Conservation (phyloP, 2,113 vertebrate species). For the Bombycilla garrulus region DNA sequence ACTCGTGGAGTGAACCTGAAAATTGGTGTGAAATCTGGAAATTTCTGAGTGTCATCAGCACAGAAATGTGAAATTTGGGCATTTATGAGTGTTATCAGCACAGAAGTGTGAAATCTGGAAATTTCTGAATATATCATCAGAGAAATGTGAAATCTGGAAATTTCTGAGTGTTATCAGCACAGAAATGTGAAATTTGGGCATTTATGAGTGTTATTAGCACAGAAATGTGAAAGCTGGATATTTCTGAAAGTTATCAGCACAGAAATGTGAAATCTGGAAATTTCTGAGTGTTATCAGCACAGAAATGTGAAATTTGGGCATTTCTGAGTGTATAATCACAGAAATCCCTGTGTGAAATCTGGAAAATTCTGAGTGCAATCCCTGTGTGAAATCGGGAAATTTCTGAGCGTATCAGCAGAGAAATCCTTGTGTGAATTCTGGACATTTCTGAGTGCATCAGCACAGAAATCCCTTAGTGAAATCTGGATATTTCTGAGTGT, state of each 20-base stretch:
- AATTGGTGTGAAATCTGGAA: background rate
- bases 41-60: background rate
- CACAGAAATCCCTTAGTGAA: background rate
- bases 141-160: background rate
- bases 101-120: background rate
- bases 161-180: background rate
- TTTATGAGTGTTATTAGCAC: background rate
- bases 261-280: background rate
- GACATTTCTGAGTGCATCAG: fast-evolving
- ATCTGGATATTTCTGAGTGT: fast-evolving
- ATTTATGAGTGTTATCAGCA: background rate
- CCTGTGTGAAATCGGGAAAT: background rate
- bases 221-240: background rate
- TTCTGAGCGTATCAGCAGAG: fast-evolving
- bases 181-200: background rate
- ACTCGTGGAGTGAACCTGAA: background rate
- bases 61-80: background rate
- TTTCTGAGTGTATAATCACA: background rate
- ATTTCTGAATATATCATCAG: background rate
- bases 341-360: too few species aligned
- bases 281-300: background rate
- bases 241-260: background rate
- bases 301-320: background rate
- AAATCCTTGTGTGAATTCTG: too few species aligned
- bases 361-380: too few species aligned